A percentile compares a stretch with the other conserved stretches of the same genome.
Conservation (phyloP, 2,113 vertebrate genomes). For the Atractosteus spatula region DNA sequence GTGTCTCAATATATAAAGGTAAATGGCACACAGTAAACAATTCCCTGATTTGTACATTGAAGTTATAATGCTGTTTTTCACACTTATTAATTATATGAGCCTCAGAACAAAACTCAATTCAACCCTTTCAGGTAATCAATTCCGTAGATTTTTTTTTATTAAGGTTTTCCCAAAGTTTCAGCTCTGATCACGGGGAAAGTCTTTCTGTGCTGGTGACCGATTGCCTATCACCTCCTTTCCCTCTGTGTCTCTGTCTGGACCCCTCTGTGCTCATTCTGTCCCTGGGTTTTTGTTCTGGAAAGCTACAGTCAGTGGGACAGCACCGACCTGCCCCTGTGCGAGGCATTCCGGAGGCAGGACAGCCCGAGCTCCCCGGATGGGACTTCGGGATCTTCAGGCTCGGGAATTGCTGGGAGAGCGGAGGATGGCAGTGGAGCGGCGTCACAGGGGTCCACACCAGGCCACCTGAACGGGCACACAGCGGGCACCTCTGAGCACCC, state of each 20-base stretch:
- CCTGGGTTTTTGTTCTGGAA: slow-evolving; percentile 72
- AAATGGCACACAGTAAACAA: no score
- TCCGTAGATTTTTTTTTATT: no score
- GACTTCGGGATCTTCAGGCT: slow-evolving; percentile 59
- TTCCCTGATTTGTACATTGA: no score
- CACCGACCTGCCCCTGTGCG: slow-evolving; percentile 85
- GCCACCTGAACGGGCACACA: slow-evolving; percentile 79
- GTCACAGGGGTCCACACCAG: slow-evolving; percentile 59
- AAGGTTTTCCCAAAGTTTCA: slow-evolving; percentile 21
- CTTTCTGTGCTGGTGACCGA: slow-evolving; percentile 34
- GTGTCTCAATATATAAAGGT: no score
- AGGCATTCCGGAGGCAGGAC: slow-evolving; percentile 84
- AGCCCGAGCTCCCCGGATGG: slow-evolving; percentile 69
- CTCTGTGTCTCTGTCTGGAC: slow-evolving; percentile 42
- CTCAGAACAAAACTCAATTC: no score
- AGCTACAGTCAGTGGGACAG: slow-evolving; percentile 93
- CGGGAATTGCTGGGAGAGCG: slow-evolving; percentile 40
- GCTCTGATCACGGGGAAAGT: not conserved
- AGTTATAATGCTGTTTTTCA: no score
- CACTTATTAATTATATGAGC: no score
- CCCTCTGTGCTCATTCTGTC: slow-evolving; percentile 25
- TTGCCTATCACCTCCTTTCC: slow-evolving; percentile 58
- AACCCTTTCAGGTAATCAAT: no score
- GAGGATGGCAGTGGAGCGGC: slow-evolving; percentile 50
- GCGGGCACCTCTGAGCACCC: slow-evolving; percentile 60